Evolutionary conservation across 2,888 invertebrate species (phyloP).

Genomic region (Cosmia trapezina): DNA sequence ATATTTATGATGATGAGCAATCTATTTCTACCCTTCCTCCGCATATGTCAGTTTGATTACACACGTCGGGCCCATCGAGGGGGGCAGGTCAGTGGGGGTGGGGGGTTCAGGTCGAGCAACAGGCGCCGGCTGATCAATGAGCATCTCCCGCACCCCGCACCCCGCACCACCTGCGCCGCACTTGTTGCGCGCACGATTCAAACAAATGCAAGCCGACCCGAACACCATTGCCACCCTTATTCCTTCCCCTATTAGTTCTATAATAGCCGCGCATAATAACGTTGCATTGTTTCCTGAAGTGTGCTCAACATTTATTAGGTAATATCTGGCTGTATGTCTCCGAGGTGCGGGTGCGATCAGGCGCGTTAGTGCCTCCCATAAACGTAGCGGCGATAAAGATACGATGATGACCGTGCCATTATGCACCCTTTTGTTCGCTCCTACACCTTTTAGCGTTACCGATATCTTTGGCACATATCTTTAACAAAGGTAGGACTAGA

Average conservation of each 20-base stretch:
- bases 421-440: conserved; percentile 61
- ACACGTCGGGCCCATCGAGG: conserved; percentile 66
- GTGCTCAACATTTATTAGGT: conserved; percentile 53
- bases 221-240: conserved; percentile 49
- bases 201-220: conserved; percentile 63
- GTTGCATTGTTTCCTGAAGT: conserved; percentile 64
- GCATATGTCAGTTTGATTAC: conserved; percentile 77
- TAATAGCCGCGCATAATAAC: conserved; percentile 51
- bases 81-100: conserved; percentile 67
- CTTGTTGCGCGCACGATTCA: conserved; percentile 86
- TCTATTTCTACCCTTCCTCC: conserved; percentile 62
- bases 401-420: conserved; percentile 67
- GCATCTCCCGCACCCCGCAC: conserved; percentile 70
- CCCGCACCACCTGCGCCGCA: conserved; percentile 82
- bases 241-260: conserved; percentile 26
- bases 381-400: conserved; percentile 66
- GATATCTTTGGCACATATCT: conserved; percentile 56
- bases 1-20: conserved; percentile 55
- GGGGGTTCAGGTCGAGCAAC: conserved; percentile 80
- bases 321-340: conserved; percentile 53
- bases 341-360: conserved; percentile 47
- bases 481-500: conserved; percentile 41
- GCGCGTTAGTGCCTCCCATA: conserved; percentile 59
- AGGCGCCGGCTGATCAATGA: conserved; percentile 88
- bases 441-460: conserved; percentile 53